These are phyloP conservation scores for Lampris megalopsis DNA, from an alignment of 2,113 vertebrate genomes.

Conservation along the genomic window DNA sequence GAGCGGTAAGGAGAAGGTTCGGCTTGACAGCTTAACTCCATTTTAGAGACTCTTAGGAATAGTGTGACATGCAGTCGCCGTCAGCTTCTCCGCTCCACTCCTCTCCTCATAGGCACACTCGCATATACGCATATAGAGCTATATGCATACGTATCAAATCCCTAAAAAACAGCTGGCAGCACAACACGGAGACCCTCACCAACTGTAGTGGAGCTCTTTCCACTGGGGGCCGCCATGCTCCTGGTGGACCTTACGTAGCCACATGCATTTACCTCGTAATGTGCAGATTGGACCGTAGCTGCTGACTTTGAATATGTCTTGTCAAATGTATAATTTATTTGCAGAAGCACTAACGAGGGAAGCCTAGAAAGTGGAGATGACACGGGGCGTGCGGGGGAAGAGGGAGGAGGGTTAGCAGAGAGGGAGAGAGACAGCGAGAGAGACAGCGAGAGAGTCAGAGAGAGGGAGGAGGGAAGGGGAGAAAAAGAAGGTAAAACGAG, in stretches of 20 bases:
- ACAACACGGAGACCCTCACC: background rate
- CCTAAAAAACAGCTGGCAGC: slow-evolving; percentile 26
- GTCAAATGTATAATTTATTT: slow-evolving; percentile 79
- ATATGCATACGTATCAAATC: slow-evolving; percentile 50
- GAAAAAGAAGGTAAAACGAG: slow-evolving; percentile 46
- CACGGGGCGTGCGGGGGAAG: slow-evolving; percentile 37
- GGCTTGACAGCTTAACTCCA: slow-evolving; percentile 48
- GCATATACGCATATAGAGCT: background rate
- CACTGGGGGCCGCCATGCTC: slow-evolving; percentile 24
- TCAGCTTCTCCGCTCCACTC: slow-evolving; percentile 32
- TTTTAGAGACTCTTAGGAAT: slow-evolving; percentile 50
- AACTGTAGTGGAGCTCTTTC: background rate
- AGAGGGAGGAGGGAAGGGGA: slow-evolving; percentile 41
- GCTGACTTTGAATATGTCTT: slow-evolving; percentile 74
- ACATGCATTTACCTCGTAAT: slow-evolving; percentile 46
- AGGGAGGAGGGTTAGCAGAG: slow-evolving; percentile 34
- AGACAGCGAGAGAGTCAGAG: background rate
- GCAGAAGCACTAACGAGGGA: slow-evolving; percentile 69
- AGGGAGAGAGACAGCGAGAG: slow-evolving; percentile 15
- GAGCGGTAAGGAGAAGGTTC: slow-evolving; percentile 17
- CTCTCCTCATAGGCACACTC: slow-evolving; percentile 35
- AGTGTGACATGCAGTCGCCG: slow-evolving; percentile 38
- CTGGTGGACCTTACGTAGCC: slow-evolving; percentile 31
- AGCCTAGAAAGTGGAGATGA: slow-evolving; percentile 64
- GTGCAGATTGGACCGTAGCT: slow-evolving; percentile 38